Conservation (phyloP, 2,888 invertebrate species). For the Leistus spinibarbis region DNA sequence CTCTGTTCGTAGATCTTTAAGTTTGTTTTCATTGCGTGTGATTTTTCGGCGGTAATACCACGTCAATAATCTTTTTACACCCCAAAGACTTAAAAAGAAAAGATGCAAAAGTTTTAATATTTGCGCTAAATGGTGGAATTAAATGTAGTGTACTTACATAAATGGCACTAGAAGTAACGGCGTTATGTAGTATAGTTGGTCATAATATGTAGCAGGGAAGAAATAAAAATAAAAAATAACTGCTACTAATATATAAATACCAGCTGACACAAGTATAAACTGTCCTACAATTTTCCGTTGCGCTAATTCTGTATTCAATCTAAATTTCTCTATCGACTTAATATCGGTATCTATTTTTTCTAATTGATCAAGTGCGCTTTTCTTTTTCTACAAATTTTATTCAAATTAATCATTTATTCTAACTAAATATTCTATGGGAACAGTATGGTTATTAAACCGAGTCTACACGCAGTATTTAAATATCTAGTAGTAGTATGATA, state of each 20-base stretch:
- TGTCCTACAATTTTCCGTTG: constrained; percentile 83
- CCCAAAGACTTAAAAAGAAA: constrained; percentile 72
- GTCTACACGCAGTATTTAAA: no score
- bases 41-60: constrained; percentile 90
- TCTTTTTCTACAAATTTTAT: constrained; percentile 59
- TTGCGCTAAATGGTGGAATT: no score
- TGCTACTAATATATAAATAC: constrained; percentile 73
- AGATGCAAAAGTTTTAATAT: no score
- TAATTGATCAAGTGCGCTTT: constrained; percentile 63
- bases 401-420: background rate
- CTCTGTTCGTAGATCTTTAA: constrained; percentile 74
- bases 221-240: constrained; percentile 80
- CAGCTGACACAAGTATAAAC: constrained; percentile 73
- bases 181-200: constrained; percentile 75
- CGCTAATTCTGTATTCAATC: constrained; percentile 77
- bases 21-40: constrained; percentile 75
- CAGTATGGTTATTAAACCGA: no score
- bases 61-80: constrained; percentile 77
- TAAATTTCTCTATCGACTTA: constrained; percentile 78
- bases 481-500: no score
- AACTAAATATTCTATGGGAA: no score
- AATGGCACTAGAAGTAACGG: constrained; percentile 82
- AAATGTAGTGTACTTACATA: constrained; percentile 67
- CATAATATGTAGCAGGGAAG: constrained; percentile 75
- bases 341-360: constrained; percentile 82